Conservation (phyloP, 2,888 invertebrate species). For the Stenurella melanura region DNA sequence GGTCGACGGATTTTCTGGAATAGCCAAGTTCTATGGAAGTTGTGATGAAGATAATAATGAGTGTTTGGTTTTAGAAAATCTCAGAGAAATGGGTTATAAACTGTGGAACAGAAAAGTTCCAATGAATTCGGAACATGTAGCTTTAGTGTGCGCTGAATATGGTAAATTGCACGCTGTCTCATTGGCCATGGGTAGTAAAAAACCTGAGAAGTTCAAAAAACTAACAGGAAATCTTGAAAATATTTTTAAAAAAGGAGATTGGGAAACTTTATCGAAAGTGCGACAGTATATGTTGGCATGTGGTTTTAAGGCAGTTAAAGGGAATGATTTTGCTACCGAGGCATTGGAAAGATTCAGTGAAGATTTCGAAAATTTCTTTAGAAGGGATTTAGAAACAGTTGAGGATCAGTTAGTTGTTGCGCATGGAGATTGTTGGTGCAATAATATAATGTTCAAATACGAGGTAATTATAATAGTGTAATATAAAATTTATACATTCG, state of each 20-base stretch:
- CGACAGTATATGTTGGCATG: background rate
- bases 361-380: background rate
- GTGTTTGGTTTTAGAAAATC: slow-evolving; percentile 29
- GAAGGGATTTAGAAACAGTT: background rate
- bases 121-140: slow-evolving; percentile 49
- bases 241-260: background rate
- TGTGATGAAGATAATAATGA: slow-evolving; percentile 16
- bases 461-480: slow-evolving; percentile 39
- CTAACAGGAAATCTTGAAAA: slow-evolving; percentile 11
- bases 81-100: slow-evolving; percentile 24
- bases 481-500: too few relatives aligned
- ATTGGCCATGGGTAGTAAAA: slow-evolving; percentile 48
- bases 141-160: slow-evolving; percentile 49
- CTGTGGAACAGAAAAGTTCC: slow-evolving; percentile 42
- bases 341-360: slow-evolving; percentile 16
- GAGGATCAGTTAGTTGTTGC: slow-evolving; percentile 46
- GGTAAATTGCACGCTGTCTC: slow-evolving; percentile 53
- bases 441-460: slow-evolving; percentile 59
- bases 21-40: slow-evolving; percentile 20
- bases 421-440: slow-evolving; percentile 63
- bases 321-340: slow-evolving; percentile 3
- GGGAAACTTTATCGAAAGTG: background rate
- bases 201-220: slow-evolving; percentile 37
- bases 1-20: slow-evolving; percentile 5
- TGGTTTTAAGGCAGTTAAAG: slow-evolving; percentile 26